Percentiles rank a stretch among this genome's conserved stretches.
phyloP scores from a whole-genome alignment of 2,888 invertebrate species.

The Eretmocerus hayati region DNA sequence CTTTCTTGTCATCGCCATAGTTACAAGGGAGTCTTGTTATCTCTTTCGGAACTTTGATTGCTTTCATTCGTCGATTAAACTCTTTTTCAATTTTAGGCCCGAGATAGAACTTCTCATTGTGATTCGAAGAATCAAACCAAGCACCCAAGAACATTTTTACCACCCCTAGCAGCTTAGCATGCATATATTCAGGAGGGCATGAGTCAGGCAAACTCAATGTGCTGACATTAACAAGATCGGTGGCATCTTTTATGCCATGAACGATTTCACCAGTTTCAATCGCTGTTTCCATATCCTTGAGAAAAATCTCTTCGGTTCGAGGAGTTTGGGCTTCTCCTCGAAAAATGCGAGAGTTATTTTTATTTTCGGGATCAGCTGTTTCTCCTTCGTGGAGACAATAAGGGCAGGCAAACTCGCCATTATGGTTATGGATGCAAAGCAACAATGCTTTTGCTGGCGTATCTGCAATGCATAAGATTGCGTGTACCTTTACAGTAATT shows the following conservation, averaged over 20 bases:
- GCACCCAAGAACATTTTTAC: conserved; percentile 1
- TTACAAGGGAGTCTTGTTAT: conserved; percentile 5
- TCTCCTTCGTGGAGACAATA: conserved; percentile 17
- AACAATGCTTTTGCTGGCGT: conserved; percentile 9
- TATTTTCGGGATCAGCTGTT: conserved; percentile 7
- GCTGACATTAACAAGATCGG: conserved; percentile 3
- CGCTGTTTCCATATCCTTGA: conserved; percentile 4
- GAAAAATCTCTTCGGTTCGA: conserved; percentile 4
- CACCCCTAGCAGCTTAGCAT: conserved; percentile 9
- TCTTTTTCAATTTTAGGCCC: conserved; percentile 2
- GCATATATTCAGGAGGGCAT: conserved; percentile 18
- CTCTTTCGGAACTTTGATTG: conserved; percentile 7
- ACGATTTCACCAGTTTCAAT: background rate
- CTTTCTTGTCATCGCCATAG: conserved; percentile 13
- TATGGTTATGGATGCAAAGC: conserved; percentile 10
- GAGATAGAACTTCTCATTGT: conserved; percentile 4
- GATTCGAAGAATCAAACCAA: conserved; percentile 13
- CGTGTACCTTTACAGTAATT: conserved; percentile 12
- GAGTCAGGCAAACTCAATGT: conserved; percentile 14
- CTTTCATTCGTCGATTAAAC: conserved; percentile 5
- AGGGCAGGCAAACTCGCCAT: conserved; percentile 15
- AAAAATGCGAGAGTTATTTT: conserved; percentile 6
- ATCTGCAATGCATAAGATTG: conserved; percentile 10
- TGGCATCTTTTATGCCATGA: conserved; percentile 14
- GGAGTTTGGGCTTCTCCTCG: background rate